Evolutionary conservation across 2,888 invertebrate species (phyloP).

Genomic region (Leptopilina drosophilae): DNA sequence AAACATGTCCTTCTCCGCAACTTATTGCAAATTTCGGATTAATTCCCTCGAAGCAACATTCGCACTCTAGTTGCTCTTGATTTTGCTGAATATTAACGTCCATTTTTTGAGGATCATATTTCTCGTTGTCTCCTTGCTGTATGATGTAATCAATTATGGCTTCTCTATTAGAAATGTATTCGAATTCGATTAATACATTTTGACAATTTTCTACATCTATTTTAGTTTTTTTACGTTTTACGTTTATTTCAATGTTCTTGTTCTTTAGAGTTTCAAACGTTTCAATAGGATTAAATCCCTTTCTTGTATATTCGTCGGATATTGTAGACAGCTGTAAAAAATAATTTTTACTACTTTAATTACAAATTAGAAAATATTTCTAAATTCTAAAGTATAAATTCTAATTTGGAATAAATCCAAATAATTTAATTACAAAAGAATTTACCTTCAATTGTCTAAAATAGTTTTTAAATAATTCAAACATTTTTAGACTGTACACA

Average conservation of each 20-base stretch:
- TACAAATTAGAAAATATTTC: too few species aligned
- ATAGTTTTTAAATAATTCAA: constrained; percentile 61
- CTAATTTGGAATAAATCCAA: background rate
- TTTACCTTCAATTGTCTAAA: constrained; percentile 57
- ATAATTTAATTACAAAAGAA: background rate
- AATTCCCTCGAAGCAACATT: constrained; percentile 79
- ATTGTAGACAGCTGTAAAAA: constrained; percentile 17
- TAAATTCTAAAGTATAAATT: too few species aligned
- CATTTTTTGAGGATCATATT: constrained; percentile 62
- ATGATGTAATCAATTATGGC: constrained; percentile 68
- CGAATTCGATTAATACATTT: constrained; percentile 63
- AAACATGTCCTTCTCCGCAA: constrained; percentile 74
- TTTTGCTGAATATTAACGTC: constrained; percentile 67
- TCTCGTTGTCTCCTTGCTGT: constrained; percentile 67
- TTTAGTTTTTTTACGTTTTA: background rate
- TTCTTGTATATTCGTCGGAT: background rate
- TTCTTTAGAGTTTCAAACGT: background rate
- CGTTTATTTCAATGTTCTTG: background rate
- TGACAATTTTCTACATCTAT: background rate
- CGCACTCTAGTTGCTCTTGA: constrained; percentile 77
- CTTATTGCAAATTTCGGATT: constrained; percentile 63
- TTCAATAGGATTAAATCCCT: background rate
- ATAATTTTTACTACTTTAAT: background rate
- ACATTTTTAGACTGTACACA: constrained; percentile 49
- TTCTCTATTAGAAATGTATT: constrained; percentile 67